Evolutionary conservation across 2,888 invertebrate species (phyloP), one percentile per base, ranked within the genome.

Genomic region (Pyralis farinalis): DNA sequence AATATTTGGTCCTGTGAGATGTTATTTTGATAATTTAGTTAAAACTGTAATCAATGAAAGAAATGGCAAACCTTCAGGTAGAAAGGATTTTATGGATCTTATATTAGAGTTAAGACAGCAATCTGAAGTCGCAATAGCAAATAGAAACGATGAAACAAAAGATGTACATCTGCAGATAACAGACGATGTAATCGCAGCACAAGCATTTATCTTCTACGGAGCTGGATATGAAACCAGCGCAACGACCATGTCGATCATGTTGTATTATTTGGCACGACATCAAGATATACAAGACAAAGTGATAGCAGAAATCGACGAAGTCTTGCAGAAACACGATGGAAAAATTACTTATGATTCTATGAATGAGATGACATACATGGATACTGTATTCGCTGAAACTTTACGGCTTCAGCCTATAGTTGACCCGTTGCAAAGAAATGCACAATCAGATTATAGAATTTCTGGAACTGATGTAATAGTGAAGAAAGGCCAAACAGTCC

Each of bases 201-300:
- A 88, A 50, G 75, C 76, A 1, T 79, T 84, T 48, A 58, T 84
- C 9, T 86, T 89, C 50, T 86, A 81, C 42, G 59, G 65, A 1
- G 90, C 74, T 7, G 88, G 88, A 0, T 88, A 78, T 47, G 88
- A 87, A 47, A 86, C 87, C 1, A 79, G 75, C 29, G 76, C 88
- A 0, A 73, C 80, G 0, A 74, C 81, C 0, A 63, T 86, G 48
- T 45, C 74, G 0, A 82, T 71, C 33, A 46, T 74, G 25, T 44
- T 79, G 7, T 77, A 78, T 41, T 61, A 77, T 44, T 45, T 88
- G 8, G 81, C 85, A 1, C 32, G 54, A 1, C 67, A 86, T 48
- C 73, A 64, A 8, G 59, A 78, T 1, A 47, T 86, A 0, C 88
- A 89, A 55, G 63, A 69, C 0, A 79, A 68, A 52, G 31, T 82